phyloP scores from a whole-genome alignment of 2,113 vertebrate species.

The Fregetta grallaria region DNA sequence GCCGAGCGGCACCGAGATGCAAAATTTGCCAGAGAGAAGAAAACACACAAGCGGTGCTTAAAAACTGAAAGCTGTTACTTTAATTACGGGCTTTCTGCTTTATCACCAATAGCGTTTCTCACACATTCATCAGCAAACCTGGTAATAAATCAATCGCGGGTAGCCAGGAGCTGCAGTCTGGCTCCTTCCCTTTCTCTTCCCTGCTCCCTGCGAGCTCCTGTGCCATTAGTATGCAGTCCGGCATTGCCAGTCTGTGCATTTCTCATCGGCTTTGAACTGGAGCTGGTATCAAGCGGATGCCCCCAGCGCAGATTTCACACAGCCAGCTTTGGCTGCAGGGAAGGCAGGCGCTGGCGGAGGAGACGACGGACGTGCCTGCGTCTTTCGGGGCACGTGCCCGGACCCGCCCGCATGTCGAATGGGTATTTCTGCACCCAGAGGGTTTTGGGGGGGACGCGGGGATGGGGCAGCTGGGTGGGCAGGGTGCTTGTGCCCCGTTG shows the following conservation, averaged over 20 bases:
- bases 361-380: background rate
- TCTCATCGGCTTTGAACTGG: slow-evolving; percentile 35
- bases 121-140: slow-evolving; percentile 71
- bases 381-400: rapidly evolving
- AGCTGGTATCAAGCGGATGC: slow-evolving; percentile 32
- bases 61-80: slow-evolving; percentile 74
- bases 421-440: background rate
- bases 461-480: background rate
- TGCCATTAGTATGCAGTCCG: slow-evolving; percentile 64
- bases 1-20: background rate
- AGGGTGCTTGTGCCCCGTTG: rapidly evolving
- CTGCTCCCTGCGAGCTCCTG: slow-evolving; percentile 20
- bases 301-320: slow-evolving; percentile 22
- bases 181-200: slow-evolving; percentile 51
- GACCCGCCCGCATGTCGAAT: rapidly evolving
- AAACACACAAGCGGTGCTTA: slow-evolving; percentile 45
- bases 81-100: slow-evolving; percentile 72
- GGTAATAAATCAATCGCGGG: slow-evolving; percentile 72
- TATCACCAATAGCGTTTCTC: slow-evolving; percentile 66
- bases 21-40: slow-evolving; percentile 18
- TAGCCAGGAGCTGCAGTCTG: slow-evolving; percentile 71
- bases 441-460: rapidly evolving
- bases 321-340: background rate
- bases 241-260: slow-evolving; percentile 17
- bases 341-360: background rate